These are phyloP conservation scores for Andrena chrysosceles DNA, from an alignment of 2,888 invertebrate genomes.

Conservation along the genomic window DNA sequence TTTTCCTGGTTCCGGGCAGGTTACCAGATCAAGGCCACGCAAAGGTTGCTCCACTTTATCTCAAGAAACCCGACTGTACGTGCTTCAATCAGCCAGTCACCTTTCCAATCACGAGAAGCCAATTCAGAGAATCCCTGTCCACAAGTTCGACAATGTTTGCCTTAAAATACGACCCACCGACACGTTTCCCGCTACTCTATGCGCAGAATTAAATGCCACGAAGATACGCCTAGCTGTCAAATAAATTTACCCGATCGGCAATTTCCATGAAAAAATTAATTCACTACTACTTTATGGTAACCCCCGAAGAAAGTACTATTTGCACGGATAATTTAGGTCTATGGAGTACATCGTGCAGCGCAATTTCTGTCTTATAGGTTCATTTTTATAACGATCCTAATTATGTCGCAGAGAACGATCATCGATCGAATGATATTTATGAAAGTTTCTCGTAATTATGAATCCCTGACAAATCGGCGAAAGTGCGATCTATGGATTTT, in stretches of 20 bases:
- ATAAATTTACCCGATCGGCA: conserved; percentile 11
- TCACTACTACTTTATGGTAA: not conserved
- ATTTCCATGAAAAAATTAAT: not conserved
- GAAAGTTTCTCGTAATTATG: conserved; percentile 36
- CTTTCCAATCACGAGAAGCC: conserved; percentile 2
- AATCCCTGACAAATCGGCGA: conserved; percentile 44
- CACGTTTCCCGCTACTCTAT: not conserved
- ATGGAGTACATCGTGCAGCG: not conserved
- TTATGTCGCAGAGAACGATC: not conserved
- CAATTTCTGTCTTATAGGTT: not conserved
- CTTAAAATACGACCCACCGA: not conserved
- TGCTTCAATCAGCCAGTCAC: conserved; percentile 15
- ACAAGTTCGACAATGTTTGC: not conserved
- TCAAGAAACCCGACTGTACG: conserved; percentile 16
- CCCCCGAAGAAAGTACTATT: conserved; percentile 24
- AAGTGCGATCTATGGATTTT: conserved; percentile 20
- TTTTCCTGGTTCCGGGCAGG: conserved; percentile 65
- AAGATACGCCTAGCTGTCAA: not conserved
- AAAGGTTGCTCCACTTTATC: conserved; percentile 71
- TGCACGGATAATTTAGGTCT: not conserved
- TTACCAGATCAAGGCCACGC: conserved; percentile 68
- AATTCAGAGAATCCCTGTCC: not conserved
- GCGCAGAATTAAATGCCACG: not conserved
- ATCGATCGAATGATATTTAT: not conserved
- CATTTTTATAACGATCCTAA: conserved; percentile 1